Evolutionary conservation across 2,113 vertebrate species (phyloP).

Genomic region (Mastomys natalensis): DNA sequence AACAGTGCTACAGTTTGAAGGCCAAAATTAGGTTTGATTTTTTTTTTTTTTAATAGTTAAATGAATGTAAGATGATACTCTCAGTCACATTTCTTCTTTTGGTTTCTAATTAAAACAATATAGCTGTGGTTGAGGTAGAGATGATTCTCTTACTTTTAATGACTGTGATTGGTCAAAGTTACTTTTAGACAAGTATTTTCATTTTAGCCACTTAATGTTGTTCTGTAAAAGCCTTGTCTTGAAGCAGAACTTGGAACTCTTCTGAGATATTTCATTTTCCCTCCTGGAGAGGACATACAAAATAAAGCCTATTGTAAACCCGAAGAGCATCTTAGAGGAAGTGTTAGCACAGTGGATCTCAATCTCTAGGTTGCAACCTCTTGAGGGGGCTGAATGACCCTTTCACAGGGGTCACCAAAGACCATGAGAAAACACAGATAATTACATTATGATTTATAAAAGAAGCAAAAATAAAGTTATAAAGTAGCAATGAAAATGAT

Average conservation of each 20-base stretch:
- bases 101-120: conserved; percentile 43
- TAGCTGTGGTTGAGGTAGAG: not conserved
- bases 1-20: not conserved
- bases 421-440: not conserved
- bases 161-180: not conserved
- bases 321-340: not conserved
- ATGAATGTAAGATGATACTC: not conserved
- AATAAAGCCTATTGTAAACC: not conserved
- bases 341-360: not conserved
- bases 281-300: rapidly evolving
- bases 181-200: not conserved
- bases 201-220: not conserved
- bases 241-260: not conserved
- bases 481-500: not conserved
- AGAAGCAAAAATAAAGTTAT: not conserved
- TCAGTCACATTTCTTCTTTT: not conserved
- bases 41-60: conserved; percentile 45
- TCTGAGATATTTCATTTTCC: conserved; percentile 7
- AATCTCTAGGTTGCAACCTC: not conserved
- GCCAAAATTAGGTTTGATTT: conserved; percentile 16
- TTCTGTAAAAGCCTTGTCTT: not conserved
- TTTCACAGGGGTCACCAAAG: not conserved
- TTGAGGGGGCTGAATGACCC: not conserved
- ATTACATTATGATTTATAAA: not conserved
- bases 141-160: not conserved